Base-by-base conservation (phyloP, 53 echinoderm and acorn worm species). In the Holothuria leucospilota region DNA sequence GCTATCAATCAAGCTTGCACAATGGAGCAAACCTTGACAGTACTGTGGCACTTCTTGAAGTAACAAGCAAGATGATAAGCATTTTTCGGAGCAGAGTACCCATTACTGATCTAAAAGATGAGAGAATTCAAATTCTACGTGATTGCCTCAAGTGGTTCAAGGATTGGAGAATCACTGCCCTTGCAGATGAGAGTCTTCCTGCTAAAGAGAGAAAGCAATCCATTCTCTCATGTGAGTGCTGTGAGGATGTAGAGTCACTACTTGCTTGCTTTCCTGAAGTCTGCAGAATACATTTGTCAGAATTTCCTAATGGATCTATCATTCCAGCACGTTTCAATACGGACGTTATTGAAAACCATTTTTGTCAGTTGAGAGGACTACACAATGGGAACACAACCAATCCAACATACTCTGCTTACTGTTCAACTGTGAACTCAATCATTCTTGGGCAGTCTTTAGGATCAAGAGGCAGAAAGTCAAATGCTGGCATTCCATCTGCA, bases 291-390 rank as follows among this genome's bases (percentile, higher is more conserved):
- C 69, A 70, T 30, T 25, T 70, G 59, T 20, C 51, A 85, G 30
- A n/a, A n/a, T 85, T 51, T 49, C 69, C 70, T 6, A 42, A 46
- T 38, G 68, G 84, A 42, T n/a, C 26, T 27, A 28, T 69, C 13
- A 25, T 85, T n/a, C 85, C 85, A 29, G 25, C 8, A 4, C 23
- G 68, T 14, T 70, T 85, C 30, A 85, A 85, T 38, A 21, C 69
- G 13, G 85, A 85, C 41, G n/a, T 85, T 9, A 64, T 85, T 24
- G 71, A 71, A 29, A 51, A 85, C 29, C 51, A 41, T 24, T 9
- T 42, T 42, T 84, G 69, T 68, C 84, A 84, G 68, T 68, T 68
- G 69, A 39, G 84, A 42, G 65, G 51, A 5, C 52, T 77, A n/a
- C 52, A 77, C 23, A 52, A 52, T 77, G 78, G 78, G 20, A 77